Conservation (phyloP, 2,888 invertebrate species). For the Fabriciana adippe region DNA sequence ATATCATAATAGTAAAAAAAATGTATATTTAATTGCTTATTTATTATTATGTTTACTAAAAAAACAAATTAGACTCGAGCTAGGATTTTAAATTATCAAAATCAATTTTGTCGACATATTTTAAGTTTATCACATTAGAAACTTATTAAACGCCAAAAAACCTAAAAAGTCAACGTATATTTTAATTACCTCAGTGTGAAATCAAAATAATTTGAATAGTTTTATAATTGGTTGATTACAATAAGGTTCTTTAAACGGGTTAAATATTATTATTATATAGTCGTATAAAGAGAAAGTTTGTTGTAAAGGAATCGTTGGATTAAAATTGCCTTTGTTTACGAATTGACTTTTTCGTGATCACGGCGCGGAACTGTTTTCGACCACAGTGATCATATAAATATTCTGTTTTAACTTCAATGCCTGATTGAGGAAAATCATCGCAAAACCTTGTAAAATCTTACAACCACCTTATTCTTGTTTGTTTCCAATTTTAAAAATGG, state of each 20-base stretch:
- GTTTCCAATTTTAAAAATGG: neutral
- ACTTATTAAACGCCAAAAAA: too few species aligned
- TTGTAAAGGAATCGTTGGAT: slow-evolving; percentile 46
- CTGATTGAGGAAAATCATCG: slow-evolving; percentile 3
- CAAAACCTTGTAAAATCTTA: neutral
- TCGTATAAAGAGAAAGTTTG: slow-evolving; percentile 49
- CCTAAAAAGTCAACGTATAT: neutral
- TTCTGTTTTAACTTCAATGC: slow-evolving; percentile 26
- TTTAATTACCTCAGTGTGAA: neutral
- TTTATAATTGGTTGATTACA: slow-evolving; percentile 7
- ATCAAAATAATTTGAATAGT: neutral
- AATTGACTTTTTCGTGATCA: slow-evolving; percentile 44
- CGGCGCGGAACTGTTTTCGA: slow-evolving; percentile 44
- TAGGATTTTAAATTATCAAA: too few species aligned
- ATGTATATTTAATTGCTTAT: too few species aligned
- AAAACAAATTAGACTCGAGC: too few species aligned
- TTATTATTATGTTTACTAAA: too few species aligned
- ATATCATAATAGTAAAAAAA: too few species aligned
- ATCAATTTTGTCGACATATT: too few species aligned
- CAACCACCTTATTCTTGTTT: neutral
- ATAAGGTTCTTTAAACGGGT: neutral
- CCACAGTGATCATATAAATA: slow-evolving; percentile 39
- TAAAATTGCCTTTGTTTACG: slow-evolving; percentile 46
- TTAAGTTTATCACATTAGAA: too few species aligned
- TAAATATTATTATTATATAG: slow-evolving; percentile 25